A percentile compares a stretch with the other conserved stretches of the same genome.
Conservation (phyloP, 2,888 invertebrate genomes). For the Nemoura dubitans region DNA sequence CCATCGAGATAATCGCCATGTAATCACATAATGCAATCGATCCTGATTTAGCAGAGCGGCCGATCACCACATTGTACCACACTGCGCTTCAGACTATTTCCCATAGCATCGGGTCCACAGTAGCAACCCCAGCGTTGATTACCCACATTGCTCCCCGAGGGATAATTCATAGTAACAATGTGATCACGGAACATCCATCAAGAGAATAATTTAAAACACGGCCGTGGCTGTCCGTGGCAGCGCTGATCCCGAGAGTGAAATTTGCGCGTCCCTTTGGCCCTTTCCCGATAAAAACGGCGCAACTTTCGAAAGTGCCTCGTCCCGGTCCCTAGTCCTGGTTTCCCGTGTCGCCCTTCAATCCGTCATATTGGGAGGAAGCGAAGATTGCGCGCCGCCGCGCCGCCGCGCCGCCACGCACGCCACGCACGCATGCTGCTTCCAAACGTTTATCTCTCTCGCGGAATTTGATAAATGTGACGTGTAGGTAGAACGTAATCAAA, state of each 20-base stretch:
- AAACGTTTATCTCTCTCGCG: background rate
- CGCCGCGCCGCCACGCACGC: background rate
- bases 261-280: background rate
- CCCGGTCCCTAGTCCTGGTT: background rate
- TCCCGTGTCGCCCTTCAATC: background rate
- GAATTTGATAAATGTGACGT: slow-evolving; percentile 7
- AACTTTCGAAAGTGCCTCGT: background rate
- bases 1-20: background rate
- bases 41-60: background rate
- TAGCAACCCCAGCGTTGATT: slow-evolving; percentile 20
- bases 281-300: background rate
- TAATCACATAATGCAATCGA: background rate
- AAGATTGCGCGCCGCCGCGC: background rate
- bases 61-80: background rate
- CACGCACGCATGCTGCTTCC: background rate
- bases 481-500: background rate
- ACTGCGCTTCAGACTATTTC: background rate
- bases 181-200: slow-evolving; percentile 2
- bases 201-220: slow-evolving; percentile 4
- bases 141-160: slow-evolving; percentile 31
- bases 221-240: background rate
- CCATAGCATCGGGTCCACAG: background rate
- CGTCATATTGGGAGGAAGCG: background rate
- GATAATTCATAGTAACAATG: slow-evolving; percentile 31
- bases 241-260: background rate